phyloP scores from a whole-genome alignment of 2,888 invertebrate species.

The Ennomos erosarius region DNA sequence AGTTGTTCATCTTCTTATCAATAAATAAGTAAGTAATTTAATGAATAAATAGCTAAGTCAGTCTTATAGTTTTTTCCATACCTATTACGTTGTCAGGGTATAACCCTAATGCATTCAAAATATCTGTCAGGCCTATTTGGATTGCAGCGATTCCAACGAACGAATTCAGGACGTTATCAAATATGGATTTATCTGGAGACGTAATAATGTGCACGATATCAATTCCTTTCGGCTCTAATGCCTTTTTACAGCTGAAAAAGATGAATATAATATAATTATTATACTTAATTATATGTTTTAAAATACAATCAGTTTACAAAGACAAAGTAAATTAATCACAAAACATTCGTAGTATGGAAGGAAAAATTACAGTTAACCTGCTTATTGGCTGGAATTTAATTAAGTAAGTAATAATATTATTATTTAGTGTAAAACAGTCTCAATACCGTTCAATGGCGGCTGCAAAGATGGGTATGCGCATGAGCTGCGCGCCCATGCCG shows the following conservation, averaged over 20 bases:
- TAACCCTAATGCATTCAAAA: constrained; percentile 82
- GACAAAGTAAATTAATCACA: too few relatives aligned
- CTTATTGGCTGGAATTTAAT: too few relatives aligned
- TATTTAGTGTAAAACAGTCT: too few relatives aligned
- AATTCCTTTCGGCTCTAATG: constrained; percentile 86
- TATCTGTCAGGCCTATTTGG: constrained; percentile 83
- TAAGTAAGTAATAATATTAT: too few relatives aligned
- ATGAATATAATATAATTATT: too few relatives aligned
- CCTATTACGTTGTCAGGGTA: constrained; percentile 91
- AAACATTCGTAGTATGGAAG: too few relatives aligned
- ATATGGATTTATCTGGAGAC: constrained; percentile 82
- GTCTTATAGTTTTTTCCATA: constrained; percentile 55
- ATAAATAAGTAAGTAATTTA: too few relatives aligned
- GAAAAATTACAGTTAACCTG: too few relatives aligned
- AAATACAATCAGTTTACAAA: too few relatives aligned
- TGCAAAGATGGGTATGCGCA: constrained; percentile 86
- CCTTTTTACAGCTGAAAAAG: constrained; percentile 75
- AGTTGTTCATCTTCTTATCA: too few relatives aligned
- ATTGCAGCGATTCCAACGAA: constrained; percentile 92
- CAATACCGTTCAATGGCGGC: constrained; percentile 80
- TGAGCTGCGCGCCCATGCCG: constrained; percentile 87
- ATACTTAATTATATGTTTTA: too few relatives aligned
- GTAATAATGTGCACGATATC: constrained; percentile 88
- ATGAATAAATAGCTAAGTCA: too few relatives aligned
- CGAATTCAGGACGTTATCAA: constrained; percentile 87